Conservation (phyloP, 1,140 invertebrate species). For the Ceratosolen solmsi region DNA sequence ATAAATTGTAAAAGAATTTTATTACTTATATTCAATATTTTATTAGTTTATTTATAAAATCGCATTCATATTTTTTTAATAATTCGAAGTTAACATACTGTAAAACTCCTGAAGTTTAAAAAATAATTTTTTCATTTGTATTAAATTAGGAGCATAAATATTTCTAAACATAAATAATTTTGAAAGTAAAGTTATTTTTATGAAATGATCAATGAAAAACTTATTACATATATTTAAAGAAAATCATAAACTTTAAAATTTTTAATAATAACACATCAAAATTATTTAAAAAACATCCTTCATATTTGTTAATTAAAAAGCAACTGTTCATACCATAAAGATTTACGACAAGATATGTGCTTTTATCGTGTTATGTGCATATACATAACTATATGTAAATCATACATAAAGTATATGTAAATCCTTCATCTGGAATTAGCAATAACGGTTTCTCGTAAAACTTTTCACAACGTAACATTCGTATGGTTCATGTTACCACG, state of each 20-base stretch:
- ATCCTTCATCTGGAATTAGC: background rate
- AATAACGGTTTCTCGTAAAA: background rate
- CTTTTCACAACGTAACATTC: background rate
- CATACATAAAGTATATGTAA: background rate
- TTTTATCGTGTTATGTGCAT: background rate
- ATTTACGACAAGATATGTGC: background rate
- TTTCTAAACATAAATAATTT: slow-evolving; percentile 1
- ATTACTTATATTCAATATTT: slow-evolving; percentile 19
- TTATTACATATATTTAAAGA: slow-evolving; percentile 4
- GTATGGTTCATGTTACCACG: background rate
- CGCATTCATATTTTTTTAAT: background rate
- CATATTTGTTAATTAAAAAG: background rate
- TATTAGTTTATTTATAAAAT: slow-evolving; percentile 34
- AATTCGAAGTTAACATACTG: slow-evolving; percentile 10
- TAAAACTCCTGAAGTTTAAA: slow-evolving; percentile 14
- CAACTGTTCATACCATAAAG: background rate
- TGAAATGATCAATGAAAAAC: slow-evolving; percentile 26
- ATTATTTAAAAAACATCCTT: no score
- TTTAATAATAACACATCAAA: no score
- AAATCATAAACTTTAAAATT: background rate
- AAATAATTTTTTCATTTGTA: slow-evolving; percentile 27
- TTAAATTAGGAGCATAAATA: background rate
- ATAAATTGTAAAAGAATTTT: slow-evolving; percentile 35
- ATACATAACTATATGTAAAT: no score
- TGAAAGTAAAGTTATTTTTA: slow-evolving; percentile 18